A percentile compares a stretch with the other conserved stretches of the same genome.
Conservation (phyloP, 2,797 vertebrate species). For the Spinus pinus region DNA sequence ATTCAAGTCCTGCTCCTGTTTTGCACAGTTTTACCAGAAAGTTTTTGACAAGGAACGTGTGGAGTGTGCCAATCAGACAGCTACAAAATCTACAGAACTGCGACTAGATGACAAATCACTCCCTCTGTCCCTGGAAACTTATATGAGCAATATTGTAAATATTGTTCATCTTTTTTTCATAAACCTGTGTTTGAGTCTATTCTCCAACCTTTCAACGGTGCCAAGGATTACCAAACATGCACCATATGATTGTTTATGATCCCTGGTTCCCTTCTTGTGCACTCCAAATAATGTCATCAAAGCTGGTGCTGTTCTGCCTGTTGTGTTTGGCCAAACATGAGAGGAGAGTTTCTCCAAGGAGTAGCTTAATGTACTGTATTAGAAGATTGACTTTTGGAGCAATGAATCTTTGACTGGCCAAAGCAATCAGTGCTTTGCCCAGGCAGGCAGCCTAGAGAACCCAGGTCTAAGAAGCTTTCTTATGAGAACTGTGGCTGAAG, state of each 20-base stretch:
- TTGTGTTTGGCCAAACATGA: neutral
- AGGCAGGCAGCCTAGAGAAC: neutral
- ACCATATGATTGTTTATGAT: constrained; percentile 3
- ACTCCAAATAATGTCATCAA: neutral
- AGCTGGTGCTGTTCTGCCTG: neutral
- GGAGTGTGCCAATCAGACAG: neutral
- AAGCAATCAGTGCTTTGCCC: neutral
- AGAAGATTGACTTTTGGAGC: neutral
- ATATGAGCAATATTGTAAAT: neutral
- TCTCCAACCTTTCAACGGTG: neutral
- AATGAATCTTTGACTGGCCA: neutral
- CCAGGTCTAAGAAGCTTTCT: neutral
- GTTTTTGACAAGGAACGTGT: neutral
- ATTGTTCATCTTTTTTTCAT: neutral
- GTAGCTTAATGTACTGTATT: neutral
- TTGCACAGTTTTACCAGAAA: neutral
- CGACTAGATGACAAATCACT: neutral
- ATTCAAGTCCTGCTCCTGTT: neutral
- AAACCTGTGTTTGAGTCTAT: neutral
- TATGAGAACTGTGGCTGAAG: neutral
- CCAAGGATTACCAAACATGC: constrained; percentile 5
- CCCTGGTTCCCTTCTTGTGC: neutral
- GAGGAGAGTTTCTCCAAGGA: neutral
- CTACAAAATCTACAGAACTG: neutral
- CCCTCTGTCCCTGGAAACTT: constrained; percentile 2